A percentile compares a stretch with the other conserved stretches of the same genome.
These are phyloP conservation scores for Orientallactaga bullata DNA, from an alignment of 2,113 vertebrate species.

Conservation along the genomic window DNA sequence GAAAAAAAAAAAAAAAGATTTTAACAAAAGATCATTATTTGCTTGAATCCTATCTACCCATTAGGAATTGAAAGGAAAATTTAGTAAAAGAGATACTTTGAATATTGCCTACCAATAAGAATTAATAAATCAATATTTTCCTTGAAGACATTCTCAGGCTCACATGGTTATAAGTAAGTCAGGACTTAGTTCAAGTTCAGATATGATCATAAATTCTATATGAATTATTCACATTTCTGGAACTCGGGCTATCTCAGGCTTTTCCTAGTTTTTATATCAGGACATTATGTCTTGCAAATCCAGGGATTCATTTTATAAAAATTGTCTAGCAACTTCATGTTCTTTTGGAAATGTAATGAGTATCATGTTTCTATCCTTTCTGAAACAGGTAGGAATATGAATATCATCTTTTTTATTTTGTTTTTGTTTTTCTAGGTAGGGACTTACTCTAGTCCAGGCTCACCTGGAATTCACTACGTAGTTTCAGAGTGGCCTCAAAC, in stretches of 20 bases:
- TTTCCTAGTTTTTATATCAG: background rate
- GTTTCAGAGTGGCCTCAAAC: no score
- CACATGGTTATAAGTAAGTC: background rate
- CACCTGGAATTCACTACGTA: no score
- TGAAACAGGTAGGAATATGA: background rate
- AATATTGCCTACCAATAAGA: background rate
- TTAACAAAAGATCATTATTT: background rate
- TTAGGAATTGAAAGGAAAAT: conserved; percentile 29
- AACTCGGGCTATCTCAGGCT: conserved; percentile 24
- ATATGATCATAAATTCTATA: background rate
- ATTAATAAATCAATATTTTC: conserved; percentile 52
- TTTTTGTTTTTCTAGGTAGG: no score
- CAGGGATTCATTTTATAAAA: background rate
- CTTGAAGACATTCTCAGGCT: background rate
- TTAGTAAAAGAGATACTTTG: background rate
- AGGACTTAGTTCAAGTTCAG: conserved; percentile 37
- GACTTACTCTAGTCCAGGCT: no score
- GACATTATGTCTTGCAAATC: background rate
- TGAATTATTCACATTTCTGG: conserved; percentile 48
- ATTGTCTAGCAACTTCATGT: background rate
- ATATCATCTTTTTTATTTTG: no score
- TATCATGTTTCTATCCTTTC: conserved; percentile 49
- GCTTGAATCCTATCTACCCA: background rate
- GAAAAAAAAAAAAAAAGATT: background rate
- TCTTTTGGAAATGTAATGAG: conserved; percentile 36